Conservation (phyloP, 2,888 invertebrate species). For the Sinotaia quadrata region DNA sequence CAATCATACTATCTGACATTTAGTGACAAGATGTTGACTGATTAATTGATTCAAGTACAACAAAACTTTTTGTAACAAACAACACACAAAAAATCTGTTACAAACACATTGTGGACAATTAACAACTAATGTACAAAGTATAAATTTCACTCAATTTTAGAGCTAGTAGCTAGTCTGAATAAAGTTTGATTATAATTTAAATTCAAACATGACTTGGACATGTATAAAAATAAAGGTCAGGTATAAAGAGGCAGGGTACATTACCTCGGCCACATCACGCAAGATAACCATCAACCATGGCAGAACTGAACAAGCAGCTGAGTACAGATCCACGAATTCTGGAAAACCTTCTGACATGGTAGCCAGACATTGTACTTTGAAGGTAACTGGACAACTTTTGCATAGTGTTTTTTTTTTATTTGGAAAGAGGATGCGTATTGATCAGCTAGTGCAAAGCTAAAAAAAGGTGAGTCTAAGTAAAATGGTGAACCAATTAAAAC, state of each 20-base stretch:
- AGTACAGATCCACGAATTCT: background rate
- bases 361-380: background rate
- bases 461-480: constrained; percentile 7
- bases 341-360: constrained; percentile 2
- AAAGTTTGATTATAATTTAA: too few species aligned
- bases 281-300: background rate
- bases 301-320: constrained; percentile 1
- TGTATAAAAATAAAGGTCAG: too few species aligned
- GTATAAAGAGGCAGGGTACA: constrained; percentile 11
- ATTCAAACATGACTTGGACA: too few species aligned
- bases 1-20: too few species aligned
- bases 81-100: too few species aligned
- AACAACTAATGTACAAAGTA: too few species aligned
- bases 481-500: constrained; percentile 3
- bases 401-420: background rate
- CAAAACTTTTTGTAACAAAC: too few species aligned
- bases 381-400: background rate
- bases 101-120: too few species aligned
- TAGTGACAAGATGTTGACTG: too few species aligned
- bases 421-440: constrained; percentile 10
- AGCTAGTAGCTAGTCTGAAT: too few species aligned
- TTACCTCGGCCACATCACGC: constrained; percentile 5
- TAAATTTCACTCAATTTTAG: too few species aligned
- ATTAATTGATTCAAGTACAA: too few species aligned
- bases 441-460: constrained; percentile 6